Percentiles rank a stretch among this genome's conserved stretches.
phyloP scores from a whole-genome alignment of 2,797 vertebrate species.

The Anas flavirostris region DNA sequence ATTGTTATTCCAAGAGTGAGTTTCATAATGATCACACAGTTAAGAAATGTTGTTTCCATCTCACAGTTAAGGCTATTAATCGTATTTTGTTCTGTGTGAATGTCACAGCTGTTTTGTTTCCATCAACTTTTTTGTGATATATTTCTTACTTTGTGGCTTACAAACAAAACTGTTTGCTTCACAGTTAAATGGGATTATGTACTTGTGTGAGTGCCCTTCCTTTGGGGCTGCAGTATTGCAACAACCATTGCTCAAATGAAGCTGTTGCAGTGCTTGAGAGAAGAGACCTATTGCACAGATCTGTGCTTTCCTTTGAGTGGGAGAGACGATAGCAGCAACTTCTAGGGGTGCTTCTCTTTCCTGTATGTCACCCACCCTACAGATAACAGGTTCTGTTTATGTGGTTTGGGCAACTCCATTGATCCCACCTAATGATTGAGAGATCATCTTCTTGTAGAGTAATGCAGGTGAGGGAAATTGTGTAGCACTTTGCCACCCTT shows the following conservation, averaged over 20 bases:
- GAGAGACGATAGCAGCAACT: not conserved
- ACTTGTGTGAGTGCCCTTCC: not conserved
- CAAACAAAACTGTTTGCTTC: not conserved
- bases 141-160: constrained; percentile 14
- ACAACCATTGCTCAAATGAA: not conserved
- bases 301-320: not conserved
- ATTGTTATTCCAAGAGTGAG: not conserved
- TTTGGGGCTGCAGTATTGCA: not conserved
- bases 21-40: not conserved
- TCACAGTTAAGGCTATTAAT: constrained; percentile 7
- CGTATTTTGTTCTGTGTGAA: not conserved
- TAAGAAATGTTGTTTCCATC: not conserved
- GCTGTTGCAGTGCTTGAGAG: not conserved
- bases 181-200: not conserved
- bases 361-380: not conserved
- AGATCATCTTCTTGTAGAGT: not conserved
- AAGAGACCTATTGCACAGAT: not conserved
- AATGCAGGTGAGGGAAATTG: not conserved
- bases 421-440: not conserved
- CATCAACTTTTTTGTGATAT: not conserved
- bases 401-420: not conserved
- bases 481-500: not conserved
- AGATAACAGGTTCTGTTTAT: not conserved
- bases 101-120: not conserved
- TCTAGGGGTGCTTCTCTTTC: not conserved